These are phyloP conservation scores for Hydrolagus affinis DNA, from an alignment of 2,113 vertebrate genomes.

Conservation along the genomic window DNA sequence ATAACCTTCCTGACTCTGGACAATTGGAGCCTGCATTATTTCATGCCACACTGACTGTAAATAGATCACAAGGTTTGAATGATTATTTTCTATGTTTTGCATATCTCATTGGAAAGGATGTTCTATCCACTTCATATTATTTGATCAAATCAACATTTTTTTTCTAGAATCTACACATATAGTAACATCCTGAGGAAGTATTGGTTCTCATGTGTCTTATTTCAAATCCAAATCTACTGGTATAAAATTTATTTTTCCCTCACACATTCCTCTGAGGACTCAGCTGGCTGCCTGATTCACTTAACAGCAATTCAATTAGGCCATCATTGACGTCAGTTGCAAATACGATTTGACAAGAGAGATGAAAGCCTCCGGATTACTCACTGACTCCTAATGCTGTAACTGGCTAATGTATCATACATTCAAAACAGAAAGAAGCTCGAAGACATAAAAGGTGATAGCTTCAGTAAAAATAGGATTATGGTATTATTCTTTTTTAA, in stretches of 20 bases:
- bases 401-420: background rate
- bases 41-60: background rate
- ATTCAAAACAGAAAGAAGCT: background rate
- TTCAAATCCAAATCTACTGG: background rate
- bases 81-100: background rate
- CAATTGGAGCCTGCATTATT: background rate
- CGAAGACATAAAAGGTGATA: background rate
- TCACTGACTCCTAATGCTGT: conserved; percentile 26
- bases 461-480: background rate
- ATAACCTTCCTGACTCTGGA: no score
- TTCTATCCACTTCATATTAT: no score
- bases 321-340: conserved; percentile 36
- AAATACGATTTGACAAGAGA: conserved; percentile 34
- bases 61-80: background rate
- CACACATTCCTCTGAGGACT: conserved; percentile 26
- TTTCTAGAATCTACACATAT: background rate
- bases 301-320: conserved; percentile 36
- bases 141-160: background rate
- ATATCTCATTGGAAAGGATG: background rate
- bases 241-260: conserved; percentile 20
- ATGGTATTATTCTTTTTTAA: background rate
- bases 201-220: background rate
- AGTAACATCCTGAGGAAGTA: background rate
- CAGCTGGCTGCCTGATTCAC: conserved; percentile 34
- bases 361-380: conserved; percentile 33